Base-by-base conservation (phyloP, 2,888 invertebrate genomes). In the Agriotes lineatus region DNA sequence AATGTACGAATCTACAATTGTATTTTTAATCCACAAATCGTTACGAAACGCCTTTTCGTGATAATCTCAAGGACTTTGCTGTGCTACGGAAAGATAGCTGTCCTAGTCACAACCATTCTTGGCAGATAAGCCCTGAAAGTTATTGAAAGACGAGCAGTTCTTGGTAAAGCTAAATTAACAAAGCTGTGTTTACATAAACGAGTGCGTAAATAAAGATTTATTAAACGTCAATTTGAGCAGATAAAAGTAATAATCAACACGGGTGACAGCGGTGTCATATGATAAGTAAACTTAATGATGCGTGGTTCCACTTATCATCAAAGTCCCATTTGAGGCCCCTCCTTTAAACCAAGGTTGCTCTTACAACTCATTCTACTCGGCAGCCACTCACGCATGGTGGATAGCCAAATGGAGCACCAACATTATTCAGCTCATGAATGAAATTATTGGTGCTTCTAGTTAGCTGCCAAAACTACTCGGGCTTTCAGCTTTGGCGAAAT, bases 331-430 rank as follows among this genome's bases (percentile, higher is more conserved):
- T 50, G 67, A 57, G 62, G 62, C 67, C 61, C 61, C 67, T 67
- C 67, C 67, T 67, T 50, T 35, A 37, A n/a, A 56, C 42, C 67
- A 67, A 67, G 67, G 67, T 62, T 62, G 58, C 56, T 67, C 48
- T 61, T 67, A 67, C 67, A 45, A 67, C 62, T 60, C 54, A 48
- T 48, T 48, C 22, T 22, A 48, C 25, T 20, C 42, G 14, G n/a
- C 42, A 16, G 48, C 12, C 18, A 19, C 52, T 33, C 16, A 52
- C 35, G 33, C 16, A 52, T 1, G 16, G 52, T 12, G 52, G 16
- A 50, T 7, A 30, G 25, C n/a, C 16, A 52, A 35, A 19, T 25
- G 9, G 1, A 25, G 3, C 25, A 25, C 25, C n/a, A n/a, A n/a
- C n/a, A n/a, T n/a, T n/a, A 25, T 25, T 25, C 7, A 25, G 25